phyloP scores from a whole-genome alignment of 2,888 invertebrate species.

The Ephialtes manifestator region DNA sequence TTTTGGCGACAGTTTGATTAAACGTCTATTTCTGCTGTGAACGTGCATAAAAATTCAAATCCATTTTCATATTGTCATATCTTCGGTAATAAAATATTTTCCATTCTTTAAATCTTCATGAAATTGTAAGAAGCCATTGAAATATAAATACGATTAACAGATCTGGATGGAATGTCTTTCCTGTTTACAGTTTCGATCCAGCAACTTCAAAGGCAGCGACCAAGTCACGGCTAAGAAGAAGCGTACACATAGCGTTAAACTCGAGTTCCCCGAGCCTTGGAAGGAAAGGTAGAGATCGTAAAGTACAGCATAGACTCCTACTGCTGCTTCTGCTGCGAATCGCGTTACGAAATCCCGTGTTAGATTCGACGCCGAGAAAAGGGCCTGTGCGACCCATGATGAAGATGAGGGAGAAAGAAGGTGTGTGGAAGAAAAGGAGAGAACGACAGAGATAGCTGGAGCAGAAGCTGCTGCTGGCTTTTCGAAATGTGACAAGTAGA shows the following conservation, averaged over 20 bases:
- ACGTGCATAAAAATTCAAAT: background rate
- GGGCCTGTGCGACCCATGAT: constrained; percentile 18
- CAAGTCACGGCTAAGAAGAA: background rate
- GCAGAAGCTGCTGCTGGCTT: constrained; percentile 32
- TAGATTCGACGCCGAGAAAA: constrained; percentile 35
- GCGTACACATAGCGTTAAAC: constrained; percentile 19
- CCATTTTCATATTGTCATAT: background rate
- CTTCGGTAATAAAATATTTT: background rate
- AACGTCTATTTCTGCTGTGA: background rate
- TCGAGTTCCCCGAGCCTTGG: background rate
- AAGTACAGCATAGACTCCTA: constrained; percentile 3
- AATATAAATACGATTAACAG: constrained; percentile 3
- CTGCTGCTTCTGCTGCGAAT: constrained; percentile 25
- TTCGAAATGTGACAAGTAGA: constrained; percentile 56
- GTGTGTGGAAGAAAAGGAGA: background rate
- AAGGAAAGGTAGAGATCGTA: constrained; percentile 20
- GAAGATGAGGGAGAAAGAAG: constrained; percentile 25
- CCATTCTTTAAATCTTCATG: background rate
- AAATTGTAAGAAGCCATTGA: background rate
- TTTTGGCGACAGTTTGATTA: constrained; percentile 20
- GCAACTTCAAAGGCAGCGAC: background rate
- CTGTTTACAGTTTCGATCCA: constrained; percentile 2
- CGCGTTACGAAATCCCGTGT: constrained; percentile 64
- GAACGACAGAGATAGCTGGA: constrained; percentile 21
- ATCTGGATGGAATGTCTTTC: too few relatives aligned